Evolutionary conservation across 2,113 vertebrate genomes (phyloP), one percentile per base, ranked within the genome.

Genomic region (Sterna hirundo): DNA sequence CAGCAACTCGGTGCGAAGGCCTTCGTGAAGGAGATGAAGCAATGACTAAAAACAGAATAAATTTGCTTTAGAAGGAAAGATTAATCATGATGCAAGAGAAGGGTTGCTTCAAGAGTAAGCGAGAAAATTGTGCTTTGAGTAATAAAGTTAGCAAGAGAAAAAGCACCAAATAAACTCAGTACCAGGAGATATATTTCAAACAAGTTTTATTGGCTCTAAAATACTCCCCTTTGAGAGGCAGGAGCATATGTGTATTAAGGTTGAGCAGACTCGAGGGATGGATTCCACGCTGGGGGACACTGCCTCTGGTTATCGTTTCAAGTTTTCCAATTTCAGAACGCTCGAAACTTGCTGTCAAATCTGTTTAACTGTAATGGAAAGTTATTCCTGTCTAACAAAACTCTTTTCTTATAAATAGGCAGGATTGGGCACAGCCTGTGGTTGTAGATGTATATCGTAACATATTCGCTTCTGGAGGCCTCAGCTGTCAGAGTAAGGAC

Each of bases 11-110:
- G 78, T 94, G 75, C 7, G 2, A 94, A 88, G 78, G 58, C 80
- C 90, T 92, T 90, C 6, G 2, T 78, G 90, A 78, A 78, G 60
- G 79, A 93, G 89, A 77, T 77, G 71, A 93, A 95, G 83, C 47
- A 83, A 74, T 77, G 60, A 62, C 93, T 86, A 74, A 93, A 89
- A 94, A 0, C 46, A 66, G 66, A 80, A 93, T 87, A 83, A 74
- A 96, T 93, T 80, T 86, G 15, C 71, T 91, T 90, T 83, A 66
- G 71, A 61, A 83, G 58, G 75, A 38, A 66, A 83, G 75, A 90
- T 95, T 85, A 93, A 93, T 95, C 95, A 70, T 61, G 11, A 2
- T 36, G 36, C 46, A 61, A 79, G 40, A 82, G 86, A 78, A 80
- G 61, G 42, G 77, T 85, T 83, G 26, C 70, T 94, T 93, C 46